These are phyloP conservation scores for Lobophora halterata DNA, from an alignment of 2,888 invertebrate species.

Conservation along the genomic window DNA sequence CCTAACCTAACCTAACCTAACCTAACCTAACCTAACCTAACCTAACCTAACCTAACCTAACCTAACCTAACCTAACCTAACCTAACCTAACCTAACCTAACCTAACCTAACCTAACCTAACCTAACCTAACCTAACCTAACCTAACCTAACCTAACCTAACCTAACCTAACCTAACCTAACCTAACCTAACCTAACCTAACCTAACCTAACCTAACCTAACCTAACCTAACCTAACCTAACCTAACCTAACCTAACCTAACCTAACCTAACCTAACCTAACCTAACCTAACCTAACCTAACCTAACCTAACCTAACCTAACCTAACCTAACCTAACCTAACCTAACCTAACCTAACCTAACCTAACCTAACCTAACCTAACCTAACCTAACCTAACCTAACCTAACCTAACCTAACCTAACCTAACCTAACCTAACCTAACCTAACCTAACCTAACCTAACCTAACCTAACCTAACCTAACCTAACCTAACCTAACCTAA, in stretches of 20 bases:
- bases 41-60: constrained; percentile 10
- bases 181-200: constrained; percentile 12
- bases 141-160: constrained; percentile 6
- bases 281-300: constrained; percentile 8
- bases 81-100: constrained; percentile 7
- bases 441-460: constrained; percentile 8
- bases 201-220: constrained; percentile 11
- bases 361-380: constrained; percentile 5
- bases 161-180: constrained; percentile 11
- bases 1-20: constrained; percentile 11
- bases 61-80: constrained; percentile 8
- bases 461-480: constrained; percentile 12
- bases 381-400: constrained; percentile 2
- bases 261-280: constrained; percentile 12
- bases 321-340: constrained; percentile 5
- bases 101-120: constrained; percentile 1
- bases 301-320: constrained; percentile 4
- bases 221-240: constrained; percentile 6
- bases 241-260: constrained; percentile 4
- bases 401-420: neutral
- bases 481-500: constrained; percentile 5
- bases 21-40: constrained; percentile 12
- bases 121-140: constrained; percentile 6
- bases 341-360: constrained; percentile 5
- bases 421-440: neutral